Evolutionary conservation across 1,140 invertebrate genomes (phyloP), one percentile per base, ranked within the genome.

Genomic region (Leptinotarsa defecta): DNA sequence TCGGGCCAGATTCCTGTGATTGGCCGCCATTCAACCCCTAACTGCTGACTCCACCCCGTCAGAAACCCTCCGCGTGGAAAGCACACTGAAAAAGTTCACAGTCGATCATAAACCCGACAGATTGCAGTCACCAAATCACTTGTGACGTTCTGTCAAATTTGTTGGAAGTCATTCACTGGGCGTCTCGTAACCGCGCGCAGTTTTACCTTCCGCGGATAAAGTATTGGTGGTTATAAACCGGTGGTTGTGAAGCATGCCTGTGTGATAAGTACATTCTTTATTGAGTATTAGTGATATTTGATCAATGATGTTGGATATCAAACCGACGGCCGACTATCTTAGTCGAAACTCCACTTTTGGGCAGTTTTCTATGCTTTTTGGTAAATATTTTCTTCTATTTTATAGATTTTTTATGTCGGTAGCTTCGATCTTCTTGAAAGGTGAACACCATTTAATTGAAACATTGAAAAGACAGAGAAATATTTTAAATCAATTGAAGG

Each of bases 331-430:
- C 82, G 91, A 91, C 88, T 91, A 91, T 85, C 88, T 91, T 81
- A 91, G 89, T 86, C 89, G 91, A 85, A 90, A 90, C 84, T 90
- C 90, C 83, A 91, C 90, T 71, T 91, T 91, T 86, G 90, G 90
- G 86, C 91, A 91, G 84, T 91, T 91, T 88, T 91, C 91, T 86
- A 91, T 91, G 90, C 87, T 91, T 81, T 91, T 91, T 86, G 90
- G 90, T 91, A 89, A 81, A 76, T 78, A 77, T 75, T 63, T 73
- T 27, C 5, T 71, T 52, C 15, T 20, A 27, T 11, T 65, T 17
- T 22, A 62, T 15, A 27, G 20, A 19, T 65, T 27, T 65, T 65
- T 65, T 20, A 62, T 62, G 61, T 62, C 20, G 1, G 13, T 62
- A 43, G 8, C 34, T 11, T 43, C 34, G 8, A 43, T 43, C 0